Evolutionary conservation across 2,797 vertebrate species (phyloP), one percentile per base, ranked within the genome.

Genomic region (Threskiornis aethiopicus): DNA sequence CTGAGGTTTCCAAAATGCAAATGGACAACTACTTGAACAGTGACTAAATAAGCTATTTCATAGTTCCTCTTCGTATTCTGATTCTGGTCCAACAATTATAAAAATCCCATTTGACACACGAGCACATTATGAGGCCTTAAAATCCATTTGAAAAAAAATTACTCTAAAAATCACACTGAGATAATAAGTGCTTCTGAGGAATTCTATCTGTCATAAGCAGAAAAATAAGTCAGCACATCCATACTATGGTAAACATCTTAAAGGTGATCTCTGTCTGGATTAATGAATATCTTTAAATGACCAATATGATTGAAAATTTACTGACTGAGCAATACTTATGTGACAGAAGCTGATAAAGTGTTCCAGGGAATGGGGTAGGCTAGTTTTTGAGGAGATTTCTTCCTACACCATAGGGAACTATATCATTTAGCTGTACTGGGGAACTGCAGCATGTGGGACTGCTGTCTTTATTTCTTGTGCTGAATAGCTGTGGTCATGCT

Each of bases 1-100:
- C 25, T 49, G 37, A 91, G 39, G 44, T 79, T 93, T 91, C 69
- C 29, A 90, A 96, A 86, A 88, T 84, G 58, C 65, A 95, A 89
- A 69, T 84, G 33, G 24, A 89, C 90, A 94, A 82, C 39, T 87
- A n/a, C 33, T 73, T 67, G 33, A 89, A 80, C 41, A 58, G 54
- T 66, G 25, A 47, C 31, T 79, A 54, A 83, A 84, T 70, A 94
- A 93, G 22, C 20, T 59, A 55, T 28, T 84, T 76, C 55, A 42
- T 29, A 52, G 4, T 6, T 88, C 28, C 20, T 66, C 42, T 87
- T 89, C 41, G 8, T 84, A 78, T 71, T 75, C 47, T 44, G 26
- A 61, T 21, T 67, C 66, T 90, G 42, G 24, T 87, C 46, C 89
- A 51, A 80, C 15, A 58, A 67, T 49, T 73, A 49, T 33, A 84